A percentile compares a stretch with the other conserved stretches of the same genome.
These are phyloP conservation scores for Thalassaphorura encarpata DNA, from an alignment of 1,140 invertebrate species.

Conservation along the genomic window DNA sequence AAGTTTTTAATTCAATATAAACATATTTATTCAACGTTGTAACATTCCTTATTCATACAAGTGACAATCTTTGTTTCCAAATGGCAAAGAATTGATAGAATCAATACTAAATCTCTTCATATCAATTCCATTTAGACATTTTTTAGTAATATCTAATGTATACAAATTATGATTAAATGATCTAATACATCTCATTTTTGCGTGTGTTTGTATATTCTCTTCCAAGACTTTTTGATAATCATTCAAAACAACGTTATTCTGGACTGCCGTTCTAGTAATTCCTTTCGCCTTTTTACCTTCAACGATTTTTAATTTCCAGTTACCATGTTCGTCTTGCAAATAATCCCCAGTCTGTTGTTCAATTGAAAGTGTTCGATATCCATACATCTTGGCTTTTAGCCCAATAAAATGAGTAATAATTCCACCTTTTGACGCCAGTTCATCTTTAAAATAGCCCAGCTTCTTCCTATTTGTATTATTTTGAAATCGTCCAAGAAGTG, in stretches of 20 bases:
- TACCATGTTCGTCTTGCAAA: not conserved
- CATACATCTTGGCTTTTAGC: constrained; percentile 10
- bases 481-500: constrained; percentile 1
- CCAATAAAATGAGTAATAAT: not conserved
- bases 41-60: not conserved
- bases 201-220: not conserved
- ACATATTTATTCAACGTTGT: too few species aligned
- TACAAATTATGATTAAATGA: not conserved
- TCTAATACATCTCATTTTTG: not conserved
- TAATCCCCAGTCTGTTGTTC: too few species aligned
- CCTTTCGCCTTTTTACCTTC: too few species aligned
- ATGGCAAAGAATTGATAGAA: not conserved
- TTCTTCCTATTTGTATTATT: constrained; percentile 7
- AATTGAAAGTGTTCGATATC: not conserved
- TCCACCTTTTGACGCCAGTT: not conserved
- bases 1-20: too few species aligned
- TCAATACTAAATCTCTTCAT: constrained; percentile 6
- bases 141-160: not conserved
- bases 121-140: constrained; percentile 4
- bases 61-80: constrained; percentile 2
- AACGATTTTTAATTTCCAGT: not conserved
- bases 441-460: constrained; percentile 12
- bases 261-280: not conserved
- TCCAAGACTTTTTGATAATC: constrained; percentile 5
- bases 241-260: not conserved